phyloP scores from a whole-genome alignment of 1,140 invertebrate genomes.

The Babylonia areolata region DNA sequence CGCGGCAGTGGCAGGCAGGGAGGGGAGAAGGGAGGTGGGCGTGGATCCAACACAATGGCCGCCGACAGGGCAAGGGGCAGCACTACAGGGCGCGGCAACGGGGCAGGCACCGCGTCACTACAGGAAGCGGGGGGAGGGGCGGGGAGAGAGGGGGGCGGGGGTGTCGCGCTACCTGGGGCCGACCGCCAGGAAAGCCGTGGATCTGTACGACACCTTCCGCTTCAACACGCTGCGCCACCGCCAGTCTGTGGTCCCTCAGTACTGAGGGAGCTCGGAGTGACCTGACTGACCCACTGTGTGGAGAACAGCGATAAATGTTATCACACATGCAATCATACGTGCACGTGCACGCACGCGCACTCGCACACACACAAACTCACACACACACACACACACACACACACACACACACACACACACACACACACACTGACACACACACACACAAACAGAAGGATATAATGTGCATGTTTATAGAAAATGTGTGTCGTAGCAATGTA shows the following conservation, averaged over 20 bases:
- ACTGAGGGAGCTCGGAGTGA: neutral
- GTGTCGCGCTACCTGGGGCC: neutral
- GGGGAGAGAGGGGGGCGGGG: neutral
- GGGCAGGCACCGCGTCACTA: neutral
- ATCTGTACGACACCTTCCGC: constrained; percentile 14
- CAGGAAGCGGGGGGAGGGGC: neutral
- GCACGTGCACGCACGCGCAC: neutral
- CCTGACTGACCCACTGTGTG: no score
- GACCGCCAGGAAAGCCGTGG: neutral
- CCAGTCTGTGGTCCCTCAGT: neutral
- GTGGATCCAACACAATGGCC: neutral
- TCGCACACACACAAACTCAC: no score
- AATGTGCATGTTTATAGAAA: no score
- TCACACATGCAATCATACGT: neutral
- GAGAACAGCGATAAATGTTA: no score
- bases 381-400: neutral
- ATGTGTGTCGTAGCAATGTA: no score
- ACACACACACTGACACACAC: no score
- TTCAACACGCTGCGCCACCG: constrained; percentile 16
- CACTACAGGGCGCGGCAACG: no score
- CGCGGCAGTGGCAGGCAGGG: neutral
- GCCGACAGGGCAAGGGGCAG: neutral
- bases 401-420: neutral
- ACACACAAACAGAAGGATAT: no score
- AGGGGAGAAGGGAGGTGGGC: no score